Percentiles rank a stretch among this genome's conserved stretches.
These are phyloP conservation scores for Mya arenaria DNA, from an alignment of 1,140 invertebrate genomes.

Conservation along the genomic window DNA sequence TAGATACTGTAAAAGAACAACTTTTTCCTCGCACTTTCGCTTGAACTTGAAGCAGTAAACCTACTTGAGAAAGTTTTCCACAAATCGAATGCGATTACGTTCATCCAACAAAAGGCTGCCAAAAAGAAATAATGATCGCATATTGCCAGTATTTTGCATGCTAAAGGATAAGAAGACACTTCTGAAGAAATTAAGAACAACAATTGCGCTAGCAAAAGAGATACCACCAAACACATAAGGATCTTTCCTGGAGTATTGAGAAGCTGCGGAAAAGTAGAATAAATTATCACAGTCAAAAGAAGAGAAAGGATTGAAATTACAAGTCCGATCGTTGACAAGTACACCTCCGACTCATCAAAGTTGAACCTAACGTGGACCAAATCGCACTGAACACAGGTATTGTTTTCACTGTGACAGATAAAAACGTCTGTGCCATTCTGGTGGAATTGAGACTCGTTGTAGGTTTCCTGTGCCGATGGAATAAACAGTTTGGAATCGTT, in stretches of 20 bases:
- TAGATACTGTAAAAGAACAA: constrained; percentile 83
- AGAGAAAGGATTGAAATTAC: constrained; percentile 64
- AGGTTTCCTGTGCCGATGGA: not conserved
- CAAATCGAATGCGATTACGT: constrained; percentile 83
- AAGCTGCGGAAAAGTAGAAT: constrained; percentile 78
- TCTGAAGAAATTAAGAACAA: constrained; percentile 79
- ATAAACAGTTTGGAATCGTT: constrained; percentile 37
- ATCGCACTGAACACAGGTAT: too few relatives aligned
- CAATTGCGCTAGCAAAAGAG: constrained; percentile 81
- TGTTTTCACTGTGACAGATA: too few relatives aligned
- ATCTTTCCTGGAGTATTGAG: constrained; percentile 83
- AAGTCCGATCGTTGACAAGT: constrained; percentile 59
- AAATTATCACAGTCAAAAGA: constrained; percentile 74
- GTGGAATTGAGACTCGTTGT: constrained; percentile 18
- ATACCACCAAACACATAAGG: constrained; percentile 80
- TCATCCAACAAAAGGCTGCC: constrained; percentile 84
- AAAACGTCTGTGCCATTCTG: constrained; percentile 10
- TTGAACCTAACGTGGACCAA: too few relatives aligned
- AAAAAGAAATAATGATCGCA: constrained; percentile 83
- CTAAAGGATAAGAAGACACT: not conserved
- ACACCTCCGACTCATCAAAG: constrained; percentile 47
- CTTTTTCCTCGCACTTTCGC: constrained; percentile 57
- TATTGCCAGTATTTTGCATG: constrained; percentile 77
- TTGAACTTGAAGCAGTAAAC: constrained; percentile 46
- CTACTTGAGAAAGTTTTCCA: constrained; percentile 83